Conservation (phyloP, 2,797 vertebrate species). For the Alectoris magna region DNA sequence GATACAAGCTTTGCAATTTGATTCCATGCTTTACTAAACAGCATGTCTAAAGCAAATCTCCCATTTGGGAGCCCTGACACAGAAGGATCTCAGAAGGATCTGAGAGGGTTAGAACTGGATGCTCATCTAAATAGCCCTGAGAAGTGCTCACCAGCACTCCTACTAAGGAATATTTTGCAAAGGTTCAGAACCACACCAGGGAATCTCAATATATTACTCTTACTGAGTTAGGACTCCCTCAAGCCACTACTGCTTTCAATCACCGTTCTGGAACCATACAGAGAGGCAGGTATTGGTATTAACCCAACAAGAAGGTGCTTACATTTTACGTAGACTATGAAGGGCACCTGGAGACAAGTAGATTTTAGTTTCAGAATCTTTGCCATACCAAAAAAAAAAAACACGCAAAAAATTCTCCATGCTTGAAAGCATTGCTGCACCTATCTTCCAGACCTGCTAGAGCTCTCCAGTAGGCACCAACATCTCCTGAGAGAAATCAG, state of each 20-base stretch:
- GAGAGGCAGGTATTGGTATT: background rate
- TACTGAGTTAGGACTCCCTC: background rate
- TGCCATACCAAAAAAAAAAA: background rate
- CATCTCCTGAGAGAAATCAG: fast-evolving
- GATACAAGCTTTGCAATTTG: fast-evolving
- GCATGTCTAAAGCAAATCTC: fast-evolving
- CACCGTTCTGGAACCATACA: background rate
- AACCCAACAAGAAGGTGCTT: background rate
- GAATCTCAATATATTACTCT: background rate
- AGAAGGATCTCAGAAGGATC: too few relatives aligned
- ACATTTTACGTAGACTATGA: background rate
- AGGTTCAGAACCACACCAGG: background rate
- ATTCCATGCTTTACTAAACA: background rate
- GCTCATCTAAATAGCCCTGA: fast-evolving
- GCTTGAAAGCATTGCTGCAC: background rate
- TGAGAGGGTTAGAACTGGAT: background rate
- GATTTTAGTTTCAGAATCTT: background rate
- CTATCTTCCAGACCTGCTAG: background rate
- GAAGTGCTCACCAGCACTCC: background rate
- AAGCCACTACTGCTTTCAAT: background rate
- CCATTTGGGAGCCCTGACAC: background rate
- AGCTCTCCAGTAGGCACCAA: background rate
- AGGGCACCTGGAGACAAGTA: background rate
- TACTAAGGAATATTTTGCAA: fast-evolving
- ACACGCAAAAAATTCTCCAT: background rate